Evolutionary conservation across 2,113 vertebrate species (phyloP).

Genomic region (Trinectes maculatus): DNA sequence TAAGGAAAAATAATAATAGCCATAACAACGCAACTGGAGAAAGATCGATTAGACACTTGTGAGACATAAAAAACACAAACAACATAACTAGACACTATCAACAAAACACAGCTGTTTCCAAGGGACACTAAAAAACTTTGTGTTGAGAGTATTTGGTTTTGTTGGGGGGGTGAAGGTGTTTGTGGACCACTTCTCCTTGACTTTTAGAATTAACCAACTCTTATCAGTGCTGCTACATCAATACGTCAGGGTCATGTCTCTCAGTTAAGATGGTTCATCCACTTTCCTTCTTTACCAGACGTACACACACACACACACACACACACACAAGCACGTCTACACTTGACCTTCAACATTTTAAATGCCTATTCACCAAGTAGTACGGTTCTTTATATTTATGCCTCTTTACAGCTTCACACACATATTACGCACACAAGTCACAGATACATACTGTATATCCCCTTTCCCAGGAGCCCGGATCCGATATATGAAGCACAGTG

Average conservation of each 20-base stretch:
- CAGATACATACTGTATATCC: constrained; percentile 52
- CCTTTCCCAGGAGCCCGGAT: constrained; percentile 73
- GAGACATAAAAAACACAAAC: too few species aligned
- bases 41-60: too few species aligned
- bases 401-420: constrained; percentile 11
- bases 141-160: too few species aligned
- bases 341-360: constrained; percentile 14
- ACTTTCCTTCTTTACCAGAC: not conserved
- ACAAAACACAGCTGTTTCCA: too few species aligned
- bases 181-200: too few species aligned
- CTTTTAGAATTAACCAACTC: not conserved
- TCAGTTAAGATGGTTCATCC: not conserved
- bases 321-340: not conserved
- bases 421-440: constrained; percentile 10
- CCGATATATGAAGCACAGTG: constrained; percentile 78
- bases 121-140: too few species aligned
- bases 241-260: not conserved
- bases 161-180: too few species aligned
- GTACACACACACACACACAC: constrained; percentile 16
- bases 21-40: too few species aligned
- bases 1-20: too few species aligned
- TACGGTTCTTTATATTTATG: not conserved
- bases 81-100: too few species aligned
- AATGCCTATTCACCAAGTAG: not conserved
- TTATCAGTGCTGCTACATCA: not conserved